phyloP scores from a whole-genome alignment of 2,797 vertebrate genomes.

The Steatocranus sp. region DNA sequence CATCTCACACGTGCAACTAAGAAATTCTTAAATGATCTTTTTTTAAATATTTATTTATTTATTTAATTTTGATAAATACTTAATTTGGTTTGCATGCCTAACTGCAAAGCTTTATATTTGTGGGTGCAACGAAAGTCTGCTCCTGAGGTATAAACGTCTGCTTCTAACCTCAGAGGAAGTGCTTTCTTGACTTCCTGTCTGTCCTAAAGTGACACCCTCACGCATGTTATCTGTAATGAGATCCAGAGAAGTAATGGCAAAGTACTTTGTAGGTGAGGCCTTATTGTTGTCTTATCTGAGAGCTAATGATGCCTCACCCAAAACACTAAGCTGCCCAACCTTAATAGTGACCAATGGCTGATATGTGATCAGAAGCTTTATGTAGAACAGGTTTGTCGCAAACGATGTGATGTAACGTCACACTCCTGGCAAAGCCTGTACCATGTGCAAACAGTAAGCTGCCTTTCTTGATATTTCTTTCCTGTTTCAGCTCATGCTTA shows the following conservation, averaged over 20 bases:
- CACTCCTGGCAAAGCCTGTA: background rate
- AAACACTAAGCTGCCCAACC: background rate
- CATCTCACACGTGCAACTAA: background rate
- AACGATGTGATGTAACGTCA: constrained; percentile 8
- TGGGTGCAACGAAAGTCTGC: background rate
- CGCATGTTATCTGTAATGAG: background rate
- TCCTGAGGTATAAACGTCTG: background rate
- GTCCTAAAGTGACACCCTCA: background rate
- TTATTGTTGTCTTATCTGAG: constrained; percentile 13
- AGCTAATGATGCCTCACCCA: background rate
- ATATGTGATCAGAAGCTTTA: background rate
- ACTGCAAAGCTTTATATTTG: background rate
- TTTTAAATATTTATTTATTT: background rate
- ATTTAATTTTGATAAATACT: background rate
- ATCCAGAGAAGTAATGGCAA: background rate
- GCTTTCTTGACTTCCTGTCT: constrained; percentile 41
- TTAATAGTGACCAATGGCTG: background rate
- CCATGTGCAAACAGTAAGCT: constrained; percentile 1
- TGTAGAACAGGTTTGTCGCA: background rate
- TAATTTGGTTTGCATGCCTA: background rate
- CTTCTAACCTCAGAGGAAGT: constrained; percentile 20
- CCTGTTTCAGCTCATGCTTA: background rate
- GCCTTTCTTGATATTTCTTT: background rate
- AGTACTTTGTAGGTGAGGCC: background rate
- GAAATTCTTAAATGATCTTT: background rate